A percentile compares a stretch with the other conserved stretches of the same genome.
phyloP scores from a whole-genome alignment of 2,797 vertebrate species.

The Alosa sapidissima region DNA sequence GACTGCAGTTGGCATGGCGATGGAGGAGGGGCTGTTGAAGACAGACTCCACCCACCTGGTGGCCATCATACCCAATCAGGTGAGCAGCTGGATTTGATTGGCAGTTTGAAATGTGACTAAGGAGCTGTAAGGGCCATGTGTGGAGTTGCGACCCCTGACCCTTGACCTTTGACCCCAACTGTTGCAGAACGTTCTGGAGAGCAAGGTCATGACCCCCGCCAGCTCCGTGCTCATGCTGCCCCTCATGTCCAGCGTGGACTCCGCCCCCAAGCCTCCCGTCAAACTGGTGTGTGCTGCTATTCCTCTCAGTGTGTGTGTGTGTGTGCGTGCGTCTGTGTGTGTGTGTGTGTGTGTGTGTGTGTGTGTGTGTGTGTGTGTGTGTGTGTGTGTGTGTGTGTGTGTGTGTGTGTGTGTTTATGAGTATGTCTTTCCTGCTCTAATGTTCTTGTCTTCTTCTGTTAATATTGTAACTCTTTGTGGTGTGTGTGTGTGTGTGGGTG shows the following conservation, averaged over 20 bases:
- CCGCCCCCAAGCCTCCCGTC: slow-evolving; percentile 66
- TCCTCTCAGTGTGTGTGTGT: neutral
- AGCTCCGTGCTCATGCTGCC: slow-evolving; percentile 89
- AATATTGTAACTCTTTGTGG: too few relatives aligned
- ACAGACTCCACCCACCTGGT: slow-evolving; percentile 71
- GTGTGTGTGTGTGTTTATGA: too few relatives aligned
- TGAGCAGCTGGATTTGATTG: slow-evolving; percentile 44
- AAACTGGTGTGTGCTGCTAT: slow-evolving; percentile 58
- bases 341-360: slow-evolving; percentile 26
- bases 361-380: slow-evolving; percentile 66
- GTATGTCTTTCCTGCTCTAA: too few relatives aligned
- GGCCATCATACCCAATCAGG: slow-evolving; percentile 73
- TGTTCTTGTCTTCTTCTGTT: too few relatives aligned
- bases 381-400: too few relatives aligned
- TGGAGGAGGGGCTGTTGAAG: slow-evolving; percentile 68
- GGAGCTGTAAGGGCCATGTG: too few relatives aligned
- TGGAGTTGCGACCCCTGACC: too few relatives aligned
- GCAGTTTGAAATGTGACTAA: neutral
- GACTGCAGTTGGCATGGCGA: slow-evolving; percentile 70
- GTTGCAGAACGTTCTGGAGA: slow-evolving; percentile 80
- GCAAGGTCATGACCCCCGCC: slow-evolving; percentile 70
- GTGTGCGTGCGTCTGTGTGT: neutral
- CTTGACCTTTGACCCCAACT: slow-evolving; percentile 33
- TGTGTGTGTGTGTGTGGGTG: slow-evolving; percentile 1
- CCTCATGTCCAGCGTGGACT: slow-evolving; percentile 76